Conservation (phyloP, 2,113 vertebrate species). For the Xenopus laevis region DNA sequence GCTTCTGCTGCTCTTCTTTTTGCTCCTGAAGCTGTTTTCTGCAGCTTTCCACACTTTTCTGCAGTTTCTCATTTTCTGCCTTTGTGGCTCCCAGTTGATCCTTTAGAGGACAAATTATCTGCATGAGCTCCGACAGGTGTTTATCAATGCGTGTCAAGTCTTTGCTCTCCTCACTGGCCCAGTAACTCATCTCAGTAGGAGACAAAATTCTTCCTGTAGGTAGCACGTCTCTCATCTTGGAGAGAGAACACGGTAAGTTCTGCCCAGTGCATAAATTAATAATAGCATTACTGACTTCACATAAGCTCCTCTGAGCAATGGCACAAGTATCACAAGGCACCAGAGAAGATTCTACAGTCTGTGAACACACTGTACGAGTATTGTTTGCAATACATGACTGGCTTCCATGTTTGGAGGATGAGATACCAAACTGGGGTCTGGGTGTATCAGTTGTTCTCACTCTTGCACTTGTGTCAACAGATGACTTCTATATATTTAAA, state of each 20-base stretch:
- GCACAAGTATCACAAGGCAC: conserved; percentile 72
- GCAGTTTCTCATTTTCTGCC: conserved; percentile 60
- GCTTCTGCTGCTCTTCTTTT: conserved; percentile 52
- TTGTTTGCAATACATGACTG: conserved; percentile 25
- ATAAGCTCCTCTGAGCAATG: conserved; percentile 65
- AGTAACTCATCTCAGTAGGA: conserved; percentile 70
- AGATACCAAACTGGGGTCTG: not conserved
- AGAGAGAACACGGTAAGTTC: conserved; percentile 80
- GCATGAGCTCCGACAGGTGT: conserved; percentile 72
- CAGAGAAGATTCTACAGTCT: conserved; percentile 61
- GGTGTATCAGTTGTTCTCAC: accelerated
- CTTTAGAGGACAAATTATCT: conserved; percentile 67
- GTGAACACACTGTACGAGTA: conserved; percentile 54
- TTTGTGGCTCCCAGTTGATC: conserved; percentile 59
- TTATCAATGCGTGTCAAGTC: conserved; percentile 74
- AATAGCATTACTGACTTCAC: conserved; percentile 67
- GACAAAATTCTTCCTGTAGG: conserved; percentile 65
- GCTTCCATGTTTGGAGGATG: conserved; percentile 23
- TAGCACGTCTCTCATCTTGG: conserved; percentile 61
- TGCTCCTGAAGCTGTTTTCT: conserved; percentile 59
- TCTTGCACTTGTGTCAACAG: no score
- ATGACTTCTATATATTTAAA: conserved; percentile 29
- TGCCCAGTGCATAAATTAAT: conserved; percentile 72
- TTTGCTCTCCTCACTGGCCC: conserved; percentile 76
- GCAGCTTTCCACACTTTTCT: conserved; percentile 53